Base-by-base conservation (phyloP, 2,113 vertebrate species). In the Eubucco bourcierii region DNA sequence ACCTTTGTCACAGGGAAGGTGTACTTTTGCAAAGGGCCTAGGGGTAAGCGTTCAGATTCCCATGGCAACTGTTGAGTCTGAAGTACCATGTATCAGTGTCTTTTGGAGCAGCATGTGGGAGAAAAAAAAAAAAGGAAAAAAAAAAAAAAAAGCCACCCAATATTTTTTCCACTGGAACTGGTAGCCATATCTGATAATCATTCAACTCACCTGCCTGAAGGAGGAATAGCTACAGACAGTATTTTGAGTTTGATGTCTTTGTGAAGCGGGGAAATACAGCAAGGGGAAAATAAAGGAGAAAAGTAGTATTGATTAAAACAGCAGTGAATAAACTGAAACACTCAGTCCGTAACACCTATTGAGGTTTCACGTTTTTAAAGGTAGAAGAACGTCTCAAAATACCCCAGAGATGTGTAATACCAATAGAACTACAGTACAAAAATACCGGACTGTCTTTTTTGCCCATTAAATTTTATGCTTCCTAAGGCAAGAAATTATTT, bases 11-110 rank as follows among this genome's bases (percentile, higher is more conserved):
- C 71, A 82, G 94, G 94, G 90, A 96, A 97, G 91, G 96, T 89
- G 81, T 93, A 95, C 81, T 96, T 93, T 61, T 88, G 81, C 91
- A 96, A 95, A 96, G 92, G 91, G 96, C 87, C 77, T 84, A 84
- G 95, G 95, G 63, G 93, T 94, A 91, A 76, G 93, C 95, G 96
- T 96, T 94, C 91, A 87, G 87, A 97, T 98, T 97, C 94, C 97
- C 95, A 95, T 96, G 93, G 93, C 85, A 97, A 97, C 96, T 96
- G 90, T 88, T 95, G 83, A 87, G 83, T 95, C 94, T 95, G 93
- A 95, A 97, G 90, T 84, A 93, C 67, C 77, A 94, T 50, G 90
- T 94, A 77, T 90, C 88, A 88, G 63, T 91, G 87, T 87, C 87
- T 94, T 95, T 80, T 94, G 93, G 95, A 92, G 46, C 15, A 47